Conservation (phyloP, 92 coral and sea anemone genomes). For the Phymanthus crucifer region DNA sequence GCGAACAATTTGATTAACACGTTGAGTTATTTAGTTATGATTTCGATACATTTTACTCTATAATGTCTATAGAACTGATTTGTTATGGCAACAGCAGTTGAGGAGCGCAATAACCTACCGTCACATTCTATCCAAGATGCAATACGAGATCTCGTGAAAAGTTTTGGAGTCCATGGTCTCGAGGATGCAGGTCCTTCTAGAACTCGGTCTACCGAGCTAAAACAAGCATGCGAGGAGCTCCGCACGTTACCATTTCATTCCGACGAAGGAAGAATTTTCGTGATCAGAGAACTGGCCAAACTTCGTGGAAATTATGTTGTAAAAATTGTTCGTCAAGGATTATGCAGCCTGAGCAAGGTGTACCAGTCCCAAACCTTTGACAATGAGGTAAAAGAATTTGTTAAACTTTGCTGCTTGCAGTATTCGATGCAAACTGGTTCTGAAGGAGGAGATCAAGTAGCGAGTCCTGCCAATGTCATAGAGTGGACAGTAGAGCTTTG, state of each 20-base stretch:
- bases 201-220: neutral
- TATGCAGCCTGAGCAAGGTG: neutral
- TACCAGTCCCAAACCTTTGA: slow-evolving; percentile 10
- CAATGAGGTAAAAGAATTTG: neutral
- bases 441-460: neutral
- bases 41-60: too few species aligned
- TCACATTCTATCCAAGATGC: neutral
- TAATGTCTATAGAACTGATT: neutral
- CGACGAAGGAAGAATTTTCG: neutral
- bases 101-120: neutral
- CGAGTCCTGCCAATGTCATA: slow-evolving; percentile 2
- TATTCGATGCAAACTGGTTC: neutral
- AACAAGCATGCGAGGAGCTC: slow-evolving; percentile 1
- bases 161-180: neutral
- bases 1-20: too few species aligned
- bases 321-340: slow-evolving; percentile 6
- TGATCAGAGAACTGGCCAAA: neutral
- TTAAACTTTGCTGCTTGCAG: slow-evolving; percentile 1
- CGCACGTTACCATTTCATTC: neutral
- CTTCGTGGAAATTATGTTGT: slow-evolving; percentile 4
- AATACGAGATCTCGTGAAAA: neutral
- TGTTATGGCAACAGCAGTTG: neutral
- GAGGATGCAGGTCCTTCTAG: neutral
- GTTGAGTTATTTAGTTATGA: too few species aligned
- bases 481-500: slow-evolving; percentile 11